These are phyloP conservation scores for Cynopterus brachyotis DNA, from an alignment of 2,113 vertebrate species.

Conservation along the genomic window DNA sequence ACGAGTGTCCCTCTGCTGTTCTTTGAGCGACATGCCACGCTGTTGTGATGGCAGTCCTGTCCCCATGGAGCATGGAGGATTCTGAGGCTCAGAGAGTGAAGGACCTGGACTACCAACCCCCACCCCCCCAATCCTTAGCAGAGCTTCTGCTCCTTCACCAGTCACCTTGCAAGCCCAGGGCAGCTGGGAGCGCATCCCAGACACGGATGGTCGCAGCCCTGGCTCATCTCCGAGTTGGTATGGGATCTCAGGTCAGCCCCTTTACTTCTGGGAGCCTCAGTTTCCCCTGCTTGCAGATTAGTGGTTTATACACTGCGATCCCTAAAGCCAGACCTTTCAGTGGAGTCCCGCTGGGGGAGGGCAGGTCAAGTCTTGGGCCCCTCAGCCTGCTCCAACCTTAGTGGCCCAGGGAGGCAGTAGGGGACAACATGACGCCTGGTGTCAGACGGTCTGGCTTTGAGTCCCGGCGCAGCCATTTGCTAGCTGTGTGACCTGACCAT, in stretches of 20 bases:
- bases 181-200: background rate
- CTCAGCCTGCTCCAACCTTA: background rate
- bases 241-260: background rate
- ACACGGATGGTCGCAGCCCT: too few species aligned
- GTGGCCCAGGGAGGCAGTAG: background rate
- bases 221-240: background rate
- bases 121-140: background rate
- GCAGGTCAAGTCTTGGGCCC: background rate
- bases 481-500: background rate
- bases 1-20: background rate
- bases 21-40: background rate
- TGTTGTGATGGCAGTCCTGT: background rate
- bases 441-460: background rate
- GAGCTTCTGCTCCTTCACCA: background rate
- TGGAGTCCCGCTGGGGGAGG: background rate
- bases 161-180: background rate
- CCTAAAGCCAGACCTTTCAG: background rate
- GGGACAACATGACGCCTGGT: too few species aligned
- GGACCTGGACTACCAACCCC: background rate
- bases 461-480: background rate
- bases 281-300: background rate
- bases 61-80: background rate
- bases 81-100: background rate
- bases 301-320: background rate
- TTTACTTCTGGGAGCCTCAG: background rate